A percentile compares a stretch with the other conserved stretches of the same genome.
Evolutionary conservation across 2,797 vertebrate genomes (phyloP).

Genomic region (Neolamprologus multifasciatus): DNA sequence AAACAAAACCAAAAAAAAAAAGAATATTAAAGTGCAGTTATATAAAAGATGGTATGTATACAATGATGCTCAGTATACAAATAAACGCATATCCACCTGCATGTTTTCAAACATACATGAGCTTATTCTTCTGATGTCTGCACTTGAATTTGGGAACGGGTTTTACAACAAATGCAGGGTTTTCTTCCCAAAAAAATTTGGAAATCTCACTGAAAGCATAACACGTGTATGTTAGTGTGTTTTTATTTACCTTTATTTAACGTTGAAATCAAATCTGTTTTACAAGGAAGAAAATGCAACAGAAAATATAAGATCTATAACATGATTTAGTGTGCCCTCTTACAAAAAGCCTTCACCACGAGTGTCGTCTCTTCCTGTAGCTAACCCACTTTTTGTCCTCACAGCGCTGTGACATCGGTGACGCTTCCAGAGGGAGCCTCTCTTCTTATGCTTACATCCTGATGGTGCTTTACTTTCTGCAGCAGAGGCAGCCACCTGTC

Average conservation of each 20-base stretch:
- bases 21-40: background rate
- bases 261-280: background rate
- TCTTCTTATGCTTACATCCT: slow-evolving; percentile 98
- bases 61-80: background rate
- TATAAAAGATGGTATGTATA: background rate
- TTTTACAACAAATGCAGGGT: background rate
- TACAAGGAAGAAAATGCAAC: background rate
- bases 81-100: background rate
- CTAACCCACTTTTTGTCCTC: background rate
- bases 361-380: background rate
- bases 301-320: background rate
- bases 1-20: background rate
- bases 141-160: background rate
- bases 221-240: background rate
- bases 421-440: slow-evolving; percentile 95
- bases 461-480: slow-evolving; percentile 98
- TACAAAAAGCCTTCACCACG: background rate
- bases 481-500: slow-evolving; percentile 94
- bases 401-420: slow-evolving; percentile 97
- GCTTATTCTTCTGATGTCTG: background rate
- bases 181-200: background rate
- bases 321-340: background rate
- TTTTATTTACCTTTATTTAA: background rate
- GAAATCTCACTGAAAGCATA: background rate
- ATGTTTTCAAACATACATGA: background rate